These are phyloP conservation scores for Anisognathus igniventris DNA, from an alignment of 2,797 vertebrate species.

Conservation along the genomic window DNA sequence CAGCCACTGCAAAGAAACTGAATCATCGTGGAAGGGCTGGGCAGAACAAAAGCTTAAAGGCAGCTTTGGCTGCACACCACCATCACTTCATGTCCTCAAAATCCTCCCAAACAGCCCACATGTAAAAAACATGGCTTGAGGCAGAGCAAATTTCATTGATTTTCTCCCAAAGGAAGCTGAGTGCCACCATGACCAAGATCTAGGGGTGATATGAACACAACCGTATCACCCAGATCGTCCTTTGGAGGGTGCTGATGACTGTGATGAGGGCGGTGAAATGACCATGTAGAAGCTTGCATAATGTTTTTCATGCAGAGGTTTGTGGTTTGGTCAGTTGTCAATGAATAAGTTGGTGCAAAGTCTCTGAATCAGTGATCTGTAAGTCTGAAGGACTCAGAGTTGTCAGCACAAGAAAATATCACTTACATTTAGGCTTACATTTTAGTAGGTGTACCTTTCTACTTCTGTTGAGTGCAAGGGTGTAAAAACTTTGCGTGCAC, in stretches of 20 bases:
- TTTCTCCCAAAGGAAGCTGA: neutral
- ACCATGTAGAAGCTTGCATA: rapidly evolving
- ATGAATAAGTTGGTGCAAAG: neutral
- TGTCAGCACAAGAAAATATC: neutral
- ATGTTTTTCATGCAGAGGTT: neutral
- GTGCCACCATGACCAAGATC: neutral
- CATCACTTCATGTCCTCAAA: neutral
- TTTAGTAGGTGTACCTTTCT: neutral
- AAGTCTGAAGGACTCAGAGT: neutral
- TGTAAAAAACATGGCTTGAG: rapidly evolving
- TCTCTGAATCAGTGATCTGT: neutral
- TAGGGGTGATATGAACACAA: rapidly evolving
- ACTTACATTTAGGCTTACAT: neutral
- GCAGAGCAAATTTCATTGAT: neutral
- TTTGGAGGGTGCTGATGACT: neutral
- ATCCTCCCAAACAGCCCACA: neutral
- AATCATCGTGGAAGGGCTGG: neutral
- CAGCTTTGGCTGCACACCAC: neutral
- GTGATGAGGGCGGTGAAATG: neutral
- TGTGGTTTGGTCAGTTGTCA: neutral
- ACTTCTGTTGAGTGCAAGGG: neutral
- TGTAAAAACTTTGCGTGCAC: neutral
- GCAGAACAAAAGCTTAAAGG: neutral
- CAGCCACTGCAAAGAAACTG: neutral
- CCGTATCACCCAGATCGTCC: rapidly evolving